Evolutionary conservation across 2,113 vertebrate genomes (phyloP), one percentile per base, ranked within the genome.

Genomic region (Panthera leo): DNA sequence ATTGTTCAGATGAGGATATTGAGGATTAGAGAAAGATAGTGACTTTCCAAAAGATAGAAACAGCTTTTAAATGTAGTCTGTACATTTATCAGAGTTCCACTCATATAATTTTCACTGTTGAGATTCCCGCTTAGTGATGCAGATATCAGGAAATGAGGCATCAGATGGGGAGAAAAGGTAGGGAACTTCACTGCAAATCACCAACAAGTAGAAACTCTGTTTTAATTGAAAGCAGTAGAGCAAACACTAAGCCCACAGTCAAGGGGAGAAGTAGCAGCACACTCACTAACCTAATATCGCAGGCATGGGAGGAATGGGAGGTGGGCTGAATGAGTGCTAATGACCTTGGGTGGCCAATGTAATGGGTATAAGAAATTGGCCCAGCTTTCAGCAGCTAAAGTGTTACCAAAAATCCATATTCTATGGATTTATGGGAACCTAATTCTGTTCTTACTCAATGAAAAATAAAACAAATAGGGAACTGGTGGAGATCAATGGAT

Each of bases 391-490:
- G 5, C 61, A 58, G 13, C 9, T 42, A 27, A 88, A 85, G 6
- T 61, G 19, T 51, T 85, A 79, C 15, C 61, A 73, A 92, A 96
- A 88, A 68, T 48, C 16, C 61, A 53, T 34, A 79, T 51, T 19
- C 21, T 9, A 42, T 51, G 21, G 39, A 70, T 85, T 85, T 94
- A 83, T 71, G 42, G 39, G 29, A 95, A 75, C 73, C 45, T 39
- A 95, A 83, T 61, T 96, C 75, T 58, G 70, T 55, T 87, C 65
- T 85, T 53, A 71, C 16, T 76, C 85, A 93, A 89, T 14, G 42
- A 96, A 91, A 63, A 83, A 93, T n/a, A 91, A 82, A 93, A 29
- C 16, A 89, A 94, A 78, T 6, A 34, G 36, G 2, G 3, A 90
- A 23, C n/a, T 31, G 73, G 36, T 19, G 11, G 70, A 70, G 51